Percentiles rank a stretch among this genome's conserved stretches.
Conservation (phyloP, 2,888 invertebrate species). For the Ochropacha duplaris region DNA sequence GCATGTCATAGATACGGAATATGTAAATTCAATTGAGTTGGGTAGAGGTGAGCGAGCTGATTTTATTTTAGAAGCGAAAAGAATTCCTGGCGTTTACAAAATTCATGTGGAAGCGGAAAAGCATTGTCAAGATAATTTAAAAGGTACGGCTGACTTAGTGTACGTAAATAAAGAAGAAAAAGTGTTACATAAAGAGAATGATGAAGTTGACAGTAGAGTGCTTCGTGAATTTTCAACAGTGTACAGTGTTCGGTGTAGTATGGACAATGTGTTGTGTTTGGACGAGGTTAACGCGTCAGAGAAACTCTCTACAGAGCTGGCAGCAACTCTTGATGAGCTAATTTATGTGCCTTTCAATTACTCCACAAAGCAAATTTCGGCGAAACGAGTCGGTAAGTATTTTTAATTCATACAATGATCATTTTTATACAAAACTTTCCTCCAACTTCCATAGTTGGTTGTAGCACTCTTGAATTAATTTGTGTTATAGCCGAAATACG, state of each 20-base stretch:
- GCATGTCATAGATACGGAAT: conserved; percentile 83
- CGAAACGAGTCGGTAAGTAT: conserved; percentile 75
- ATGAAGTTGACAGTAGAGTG: conserved; percentile 39
- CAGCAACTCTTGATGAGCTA: conserved; percentile 73
- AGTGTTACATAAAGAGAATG: conserved; percentile 59
- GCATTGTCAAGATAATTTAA: conserved; percentile 72
- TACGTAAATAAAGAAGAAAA: conserved; percentile 54
- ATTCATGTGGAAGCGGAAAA: conserved; percentile 81
- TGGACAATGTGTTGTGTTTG: conserved; percentile 80
- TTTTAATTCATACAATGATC: neutral
- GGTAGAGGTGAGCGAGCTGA: conserved; percentile 90
- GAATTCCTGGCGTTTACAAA: conserved; percentile 82
- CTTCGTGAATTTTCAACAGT: conserved; percentile 68
- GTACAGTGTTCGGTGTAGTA: conserved; percentile 69
- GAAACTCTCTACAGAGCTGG: conserved; percentile 78
- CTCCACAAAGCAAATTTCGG: conserved; percentile 70
- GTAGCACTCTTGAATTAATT: neutral
- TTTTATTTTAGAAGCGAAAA: conserved; percentile 86
- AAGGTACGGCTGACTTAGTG: conserved; percentile 81
- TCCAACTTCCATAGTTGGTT: neutral
- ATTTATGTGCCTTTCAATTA: conserved; percentile 88
- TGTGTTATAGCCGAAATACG: no score
- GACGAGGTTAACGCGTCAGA: conserved; percentile 80
- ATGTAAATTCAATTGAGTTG: conserved; percentile 81
- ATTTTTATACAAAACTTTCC: neutral